phyloP scores from a whole-genome alignment of 1,140 invertebrate species.

The Galleria mellonella region DNA sequence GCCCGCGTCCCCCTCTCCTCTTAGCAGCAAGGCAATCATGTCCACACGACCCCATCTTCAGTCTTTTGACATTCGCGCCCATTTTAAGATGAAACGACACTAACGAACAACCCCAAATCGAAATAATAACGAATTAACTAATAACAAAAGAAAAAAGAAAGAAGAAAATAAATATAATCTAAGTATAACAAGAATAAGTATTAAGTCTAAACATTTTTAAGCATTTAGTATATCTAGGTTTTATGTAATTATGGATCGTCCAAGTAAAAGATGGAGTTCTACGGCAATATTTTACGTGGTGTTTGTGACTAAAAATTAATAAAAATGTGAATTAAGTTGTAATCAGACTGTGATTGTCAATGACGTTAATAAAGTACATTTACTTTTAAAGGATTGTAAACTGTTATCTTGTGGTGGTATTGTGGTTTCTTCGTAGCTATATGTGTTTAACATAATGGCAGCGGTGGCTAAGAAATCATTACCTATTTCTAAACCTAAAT shows the following conservation, averaged over 20 bases:
- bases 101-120: slow-evolving; percentile 46
- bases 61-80: slow-evolving; percentile 71
- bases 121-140: slow-evolving; percentile 22
- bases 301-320: background rate
- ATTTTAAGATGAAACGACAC: slow-evolving; percentile 65
- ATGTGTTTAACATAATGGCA: slow-evolving; percentile 45
- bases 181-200: slow-evolving; percentile 8
- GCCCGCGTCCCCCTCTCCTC: slow-evolving; percentile 34
- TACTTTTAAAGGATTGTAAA: slow-evolving; percentile 13
- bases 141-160: slow-evolving; percentile 20
- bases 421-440: slow-evolving; percentile 52
- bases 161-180: slow-evolving; percentile 32
- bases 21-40: slow-evolving; percentile 33
- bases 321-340: slow-evolving; percentile 11
- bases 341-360: slow-evolving; percentile 39
- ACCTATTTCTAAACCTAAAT: slow-evolving; percentile 19
- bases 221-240: slow-evolving; percentile 30
- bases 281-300: background rate
- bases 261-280: slow-evolving; percentile 1
- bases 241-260: slow-evolving; percentile 15
- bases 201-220: slow-evolving; percentile 7
- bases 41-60: slow-evolving; percentile 51
- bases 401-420: slow-evolving; percentile 41
- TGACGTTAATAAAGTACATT: slow-evolving; percentile 33
- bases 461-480: slow-evolving; percentile 45